Conservation (phyloP, 2,888 invertebrate genomes). For the Napeogenes inachia region DNA sequence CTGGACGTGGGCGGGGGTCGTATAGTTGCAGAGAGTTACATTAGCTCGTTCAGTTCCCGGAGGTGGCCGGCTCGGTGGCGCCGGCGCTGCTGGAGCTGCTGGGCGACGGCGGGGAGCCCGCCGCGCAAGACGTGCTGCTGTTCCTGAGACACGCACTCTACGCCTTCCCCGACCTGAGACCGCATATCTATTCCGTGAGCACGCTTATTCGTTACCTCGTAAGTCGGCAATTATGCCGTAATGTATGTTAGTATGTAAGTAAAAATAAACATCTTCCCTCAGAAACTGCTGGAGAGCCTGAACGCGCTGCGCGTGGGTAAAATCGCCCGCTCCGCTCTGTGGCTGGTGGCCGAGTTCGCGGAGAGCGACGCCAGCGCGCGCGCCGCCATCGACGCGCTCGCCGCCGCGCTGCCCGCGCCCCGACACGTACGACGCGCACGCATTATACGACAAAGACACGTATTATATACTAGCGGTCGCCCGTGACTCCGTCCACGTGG, state of each 20-base stretch:
- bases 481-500: no score
- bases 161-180: constrained; percentile 88
- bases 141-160: constrained; percentile 98
- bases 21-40: neutral
- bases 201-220: neutral
- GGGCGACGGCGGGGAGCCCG: constrained; percentile 91
- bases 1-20: neutral
- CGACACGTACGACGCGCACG: constrained; percentile 11
- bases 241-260: no score
- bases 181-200: constrained; percentile 86
- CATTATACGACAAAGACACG: neutral
- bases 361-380: constrained; percentile 85
- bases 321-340: constrained; percentile 94
- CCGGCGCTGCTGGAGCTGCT: constrained; percentile 96
- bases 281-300: constrained; percentile 87
- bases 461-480: no score
- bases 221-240: no score
- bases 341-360: constrained; percentile 98
- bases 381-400: constrained; percentile 87
- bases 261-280: neutral
- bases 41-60: constrained; percentile 82
- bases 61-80: constrained; percentile 94
- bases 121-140: constrained; percentile 94
- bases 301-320: constrained; percentile 92
- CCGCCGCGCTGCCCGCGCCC: constrained; percentile 43